Conservation (phyloP, 2,888 invertebrate species). For the Onchidella celtica region DNA sequence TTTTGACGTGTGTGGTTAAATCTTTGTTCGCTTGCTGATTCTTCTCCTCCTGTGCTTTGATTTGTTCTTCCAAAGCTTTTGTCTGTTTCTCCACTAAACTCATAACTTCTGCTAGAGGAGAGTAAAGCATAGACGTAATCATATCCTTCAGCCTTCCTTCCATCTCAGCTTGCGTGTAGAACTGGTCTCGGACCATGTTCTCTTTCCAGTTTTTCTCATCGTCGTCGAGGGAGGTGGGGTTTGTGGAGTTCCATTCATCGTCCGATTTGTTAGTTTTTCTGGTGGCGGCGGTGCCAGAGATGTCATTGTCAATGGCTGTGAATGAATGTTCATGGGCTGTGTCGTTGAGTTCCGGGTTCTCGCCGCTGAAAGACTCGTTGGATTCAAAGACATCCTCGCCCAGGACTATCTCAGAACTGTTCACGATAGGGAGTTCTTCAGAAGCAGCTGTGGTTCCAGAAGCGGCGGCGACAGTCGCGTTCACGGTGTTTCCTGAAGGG, state of each 20-base stretch:
- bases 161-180: constrained; percentile 14
- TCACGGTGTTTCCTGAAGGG: not conserved
- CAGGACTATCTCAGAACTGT: not conserved
- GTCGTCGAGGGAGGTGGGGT: too few species aligned
- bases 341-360: constrained; percentile 7
- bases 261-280: not conserved
- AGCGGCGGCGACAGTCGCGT: not conserved
- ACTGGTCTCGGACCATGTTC: constrained; percentile 41
- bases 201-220: constrained; percentile 14
- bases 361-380: constrained; percentile 35
- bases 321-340: not conserved
- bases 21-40: not conserved
- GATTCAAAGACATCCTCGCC: not conserved
- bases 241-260: not conserved
- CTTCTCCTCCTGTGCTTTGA: constrained; percentile 50
- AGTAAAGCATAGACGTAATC: constrained; percentile 47
- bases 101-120: constrained; percentile 45
- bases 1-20: constrained; percentile 15
- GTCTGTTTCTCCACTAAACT: constrained; percentile 47
- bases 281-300: not conserved
- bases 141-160: constrained; percentile 53
- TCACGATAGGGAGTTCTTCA: not conserved
- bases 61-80: constrained; percentile 44
- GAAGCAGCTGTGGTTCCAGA: not conserved
- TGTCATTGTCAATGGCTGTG: not conserved